A percentile compares a stretch with the other conserved stretches of the same genome.
Conservation (phyloP, 2,888 invertebrate species). For the Rotaria socialis region DNA sequence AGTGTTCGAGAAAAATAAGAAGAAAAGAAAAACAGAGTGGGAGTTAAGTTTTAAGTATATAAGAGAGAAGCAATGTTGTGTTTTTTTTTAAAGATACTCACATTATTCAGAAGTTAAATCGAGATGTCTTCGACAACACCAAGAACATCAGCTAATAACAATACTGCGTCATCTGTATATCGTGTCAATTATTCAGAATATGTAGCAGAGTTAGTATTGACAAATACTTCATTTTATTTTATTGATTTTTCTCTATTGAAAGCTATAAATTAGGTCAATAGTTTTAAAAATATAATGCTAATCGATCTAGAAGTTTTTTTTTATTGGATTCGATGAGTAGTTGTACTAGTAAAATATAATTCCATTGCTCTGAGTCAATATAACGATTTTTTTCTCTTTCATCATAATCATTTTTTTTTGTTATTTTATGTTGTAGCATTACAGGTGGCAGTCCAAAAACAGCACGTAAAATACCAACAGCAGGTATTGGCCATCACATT, state of each 20-base stretch:
- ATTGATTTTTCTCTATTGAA: background rate
- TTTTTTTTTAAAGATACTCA: background rate
- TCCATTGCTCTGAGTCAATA: background rate
- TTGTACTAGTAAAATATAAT: background rate
- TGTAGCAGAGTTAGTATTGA: background rate
- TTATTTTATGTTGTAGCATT: background rate
- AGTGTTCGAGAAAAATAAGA: too few species aligned
- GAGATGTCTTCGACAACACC: background rate
- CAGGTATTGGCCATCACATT: conserved; percentile 2
- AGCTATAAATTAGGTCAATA: background rate
- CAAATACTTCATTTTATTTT: background rate
- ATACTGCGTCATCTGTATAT: background rate
- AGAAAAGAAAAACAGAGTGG: background rate
- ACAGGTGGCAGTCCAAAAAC: background rate
- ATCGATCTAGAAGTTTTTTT: background rate
- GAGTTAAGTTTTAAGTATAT: background rate
- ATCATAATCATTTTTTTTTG: background rate
- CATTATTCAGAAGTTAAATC: background rate
- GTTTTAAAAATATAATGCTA: background rate
- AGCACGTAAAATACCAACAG: background rate
- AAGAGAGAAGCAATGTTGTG: background rate
- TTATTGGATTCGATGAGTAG: background rate
- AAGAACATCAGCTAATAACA: background rate
- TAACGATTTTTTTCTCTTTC: background rate
- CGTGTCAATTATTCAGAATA: conserved; percentile 15